Evolutionary conservation across 2,113 vertebrate species (phyloP).

Genomic region (Cyprinodon variegatus): DNA sequence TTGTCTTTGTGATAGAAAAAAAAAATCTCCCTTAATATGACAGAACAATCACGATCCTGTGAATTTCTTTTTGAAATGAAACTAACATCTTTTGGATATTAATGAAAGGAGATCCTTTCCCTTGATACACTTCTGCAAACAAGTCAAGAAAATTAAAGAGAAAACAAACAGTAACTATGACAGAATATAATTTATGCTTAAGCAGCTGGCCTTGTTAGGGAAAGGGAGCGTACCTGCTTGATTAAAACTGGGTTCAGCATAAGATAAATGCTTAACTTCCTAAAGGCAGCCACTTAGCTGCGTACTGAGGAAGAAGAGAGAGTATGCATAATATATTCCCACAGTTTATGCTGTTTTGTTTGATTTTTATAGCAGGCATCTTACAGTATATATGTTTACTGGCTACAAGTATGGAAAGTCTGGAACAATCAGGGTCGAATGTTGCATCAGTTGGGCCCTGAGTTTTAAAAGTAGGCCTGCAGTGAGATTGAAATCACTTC

Average conservation of each 20-base stretch:
- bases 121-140: neutral
- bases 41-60: too few species aligned
- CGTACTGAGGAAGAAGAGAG: neutral
- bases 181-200: slow-evolving; percentile 11
- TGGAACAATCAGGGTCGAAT: slow-evolving; percentile 7
- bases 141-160: neutral
- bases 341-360: neutral
- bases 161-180: neutral
- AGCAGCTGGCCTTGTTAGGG: slow-evolving; percentile 27
- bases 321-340: neutral
- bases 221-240: slow-evolving; percentile 7
- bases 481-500: neutral
- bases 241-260: slow-evolving; percentile 6
- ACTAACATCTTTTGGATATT: neutral
- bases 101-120: too few species aligned
- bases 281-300: neutral
- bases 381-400: neutral
- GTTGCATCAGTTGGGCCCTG: slow-evolving; percentile 4
- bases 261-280: neutral
- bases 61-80: neutral
- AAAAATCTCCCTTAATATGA: too few species aligned
- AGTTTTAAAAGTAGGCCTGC: slow-evolving; percentile 16
- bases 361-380: too few species aligned
- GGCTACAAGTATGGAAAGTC: neutral
- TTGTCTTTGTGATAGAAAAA: neutral